Base-by-base conservation (phyloP, 2,113 vertebrate genomes). In the Talpa occidentalis region DNA sequence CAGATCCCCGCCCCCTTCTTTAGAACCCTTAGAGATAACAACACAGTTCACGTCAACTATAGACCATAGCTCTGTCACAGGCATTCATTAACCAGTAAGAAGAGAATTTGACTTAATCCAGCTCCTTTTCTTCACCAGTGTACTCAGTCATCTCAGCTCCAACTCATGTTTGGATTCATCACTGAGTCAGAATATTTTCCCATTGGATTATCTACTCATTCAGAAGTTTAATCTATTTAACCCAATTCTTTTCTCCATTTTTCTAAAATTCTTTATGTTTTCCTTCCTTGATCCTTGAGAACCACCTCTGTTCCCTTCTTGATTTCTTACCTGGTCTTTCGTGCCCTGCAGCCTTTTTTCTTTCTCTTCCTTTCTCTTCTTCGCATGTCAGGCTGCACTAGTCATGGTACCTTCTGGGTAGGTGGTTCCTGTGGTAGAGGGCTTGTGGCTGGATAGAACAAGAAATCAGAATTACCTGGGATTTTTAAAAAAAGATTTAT, bases 201-300 rank as follows among this genome's bases (percentile, higher is more conserved):
- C 40, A 79, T 74, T 54, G 79, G 32, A 32, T 81, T 77, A 79
- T 78, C 73, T 73, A 67, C 26, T 81, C 30, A 76, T 35, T 72
- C 77, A 78, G 37, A 95, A 89, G 21, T 81, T 80, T 83, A 87
- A 52, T 91, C 32, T 54, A 37, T 4, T 40, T 47, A 85, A 67
- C 16, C 32, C 24, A 80, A 16, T 72, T 76, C 54, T 52, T 91
- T 76, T 87, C 40, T 93, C 21, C 2, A 1, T 16, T 66, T 91
- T 81, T 73, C 60, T 49, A 30, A 93, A 78, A 44, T 90, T 70
- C 21, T 19, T 74, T 85, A 56, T 22, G 26, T 73, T 88, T 78
- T 21, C n/a, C 28, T 12, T 62, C 56, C 35, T 78, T 73, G 52
- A 60, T 26, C 67, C 60, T 60, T 60, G 42, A 73, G 35, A 88